Base-by-base conservation (phyloP, 2,888 invertebrate species). In the Xestia ashworthii region DNA sequence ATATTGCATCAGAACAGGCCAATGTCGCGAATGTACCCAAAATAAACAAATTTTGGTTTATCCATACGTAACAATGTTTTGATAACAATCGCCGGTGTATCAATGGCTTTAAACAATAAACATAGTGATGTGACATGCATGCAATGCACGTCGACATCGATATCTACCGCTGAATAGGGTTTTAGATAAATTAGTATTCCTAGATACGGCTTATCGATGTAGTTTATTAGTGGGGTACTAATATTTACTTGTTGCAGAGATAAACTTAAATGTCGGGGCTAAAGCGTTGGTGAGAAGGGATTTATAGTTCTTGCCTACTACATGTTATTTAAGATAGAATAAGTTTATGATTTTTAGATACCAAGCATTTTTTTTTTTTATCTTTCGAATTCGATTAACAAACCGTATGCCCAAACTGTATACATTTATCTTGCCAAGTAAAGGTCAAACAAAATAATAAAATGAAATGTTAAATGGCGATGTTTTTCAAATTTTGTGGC, bases 121-220 rank as follows among this genome's bases (percentile, higher is more conserved):
- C 86, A 82, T 87, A 91, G 91, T 89, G 91, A 89, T 86, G 91
- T 80, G 89, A 81, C 79, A 85, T n/a, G 67, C 78, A 72, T 81
- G 79, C 81, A 68, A n/a, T 71, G 14, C 68, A 38, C 44, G 55
- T 73, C 76, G 87, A 86, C 75, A 80, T 84, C 83, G 76, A 84
- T 64, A 85, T 83, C 86, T 75, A 83, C 68, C 69, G 71, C 71
- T 65, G 46, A 71, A 71, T 65, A 65, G 65, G 69, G 72, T 71
- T 81, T 82, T 81, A 69, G 79, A 82, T 78, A 78, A 74, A 85
- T 87, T 82, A 78, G 74, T 79, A 78, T 73, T 71, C 65, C 83
- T 87, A 87, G 88, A 87, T 88, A 85, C 44, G 83, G 76, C 85
- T 79, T 82, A 76, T 86, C 77, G 74, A 5, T 83, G 65, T 78